Evolutionary conservation across 2,113 vertebrate genomes (phyloP), one percentile per base, ranked within the genome.

Genomic region (Chamaetylas fuelleborni): DNA sequence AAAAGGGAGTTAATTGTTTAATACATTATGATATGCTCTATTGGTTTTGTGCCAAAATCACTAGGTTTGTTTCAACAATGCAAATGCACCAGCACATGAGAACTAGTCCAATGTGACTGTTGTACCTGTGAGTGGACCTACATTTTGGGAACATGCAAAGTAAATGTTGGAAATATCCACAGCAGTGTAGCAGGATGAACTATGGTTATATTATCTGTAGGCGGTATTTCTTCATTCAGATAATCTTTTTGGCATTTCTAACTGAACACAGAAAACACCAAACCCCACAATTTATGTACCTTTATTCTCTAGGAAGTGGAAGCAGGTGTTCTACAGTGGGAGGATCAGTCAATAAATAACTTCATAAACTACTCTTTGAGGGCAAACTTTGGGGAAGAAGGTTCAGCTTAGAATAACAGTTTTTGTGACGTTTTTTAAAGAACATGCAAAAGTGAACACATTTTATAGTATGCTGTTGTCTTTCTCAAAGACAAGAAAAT

Each of bases 261-360:
- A 10, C 16, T 53, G 16, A 43, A 17, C 24, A 86, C 17, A 45
- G 8, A 5, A 42, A 28, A 22, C 47, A 31, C 0, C 14, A 73
- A 74, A 38, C 14, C 3, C 20, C 33, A 33, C 20, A 28, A 4
- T 18, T 18, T 56, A 3, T 12, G 3, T 58, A 29, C 24, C 6
- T 64, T 57, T 69, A 29, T 3, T 83, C 8, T 60, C 24, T 61
- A 53, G 22, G 42, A 84, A 42, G 12, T 73, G 50, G 36, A 76
- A n/a, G 24, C 0, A 0, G 4, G 16, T 56, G 24, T 87, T 83
- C 18, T 2, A 1, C 20, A 81, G 25, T 1, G 5, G 15, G 25
- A 33, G 23, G 36, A 47, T 7, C 17, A 28, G 22, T 60, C 43
- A 67, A 28, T 53, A 45, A 67, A 36, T 6, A 77, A 12, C 28